Evolutionary conservation across 2,797 vertebrate genomes (phyloP).

Genomic region (Liparis tanakae): DNA sequence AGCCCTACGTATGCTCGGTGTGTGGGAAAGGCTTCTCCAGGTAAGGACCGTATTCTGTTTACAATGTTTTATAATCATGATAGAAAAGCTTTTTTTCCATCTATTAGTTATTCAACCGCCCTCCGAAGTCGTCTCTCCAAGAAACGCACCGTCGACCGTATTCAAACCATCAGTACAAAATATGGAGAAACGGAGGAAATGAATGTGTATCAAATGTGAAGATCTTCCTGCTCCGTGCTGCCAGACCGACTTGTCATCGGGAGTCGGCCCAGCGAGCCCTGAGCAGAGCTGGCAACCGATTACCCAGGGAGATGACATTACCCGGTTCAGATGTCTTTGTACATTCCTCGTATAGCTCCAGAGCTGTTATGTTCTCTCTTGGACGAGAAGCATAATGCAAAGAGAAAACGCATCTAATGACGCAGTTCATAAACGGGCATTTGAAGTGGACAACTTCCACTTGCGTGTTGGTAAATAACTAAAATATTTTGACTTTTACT

Average conservation of each 20-base stretch:
- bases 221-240: neutral
- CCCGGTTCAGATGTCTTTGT: conserved; percentile 49
- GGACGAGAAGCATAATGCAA: neutral
- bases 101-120: neutral
- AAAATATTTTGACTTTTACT: neutral
- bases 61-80: neutral
- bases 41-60: conserved; percentile 74
- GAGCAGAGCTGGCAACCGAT: conserved; percentile 37
- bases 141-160: neutral
- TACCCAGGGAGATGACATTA: conserved; percentile 50
- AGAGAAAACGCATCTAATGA: neutral
- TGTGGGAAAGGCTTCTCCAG: conserved; percentile 99
- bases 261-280: conserved; percentile 5
- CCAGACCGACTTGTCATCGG: neutral
- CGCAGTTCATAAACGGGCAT: neutral
- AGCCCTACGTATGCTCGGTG: conserved; percentile 98
- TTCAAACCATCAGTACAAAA: neutral
- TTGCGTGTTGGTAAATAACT: neutral
- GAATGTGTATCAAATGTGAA: neutral
- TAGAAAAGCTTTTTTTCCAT: neutral
- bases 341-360: conserved; percentile 43
- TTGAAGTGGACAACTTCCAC: neutral
- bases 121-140: neutral
- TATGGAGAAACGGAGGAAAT: neutral
- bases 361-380: conserved; percentile 16